Percentiles rank a stretch among this genome's conserved stretches.
These are phyloP conservation scores for Podargus strigoides DNA, from an alignment of 2,797 vertebrate genomes.

Conservation along the genomic window DNA sequence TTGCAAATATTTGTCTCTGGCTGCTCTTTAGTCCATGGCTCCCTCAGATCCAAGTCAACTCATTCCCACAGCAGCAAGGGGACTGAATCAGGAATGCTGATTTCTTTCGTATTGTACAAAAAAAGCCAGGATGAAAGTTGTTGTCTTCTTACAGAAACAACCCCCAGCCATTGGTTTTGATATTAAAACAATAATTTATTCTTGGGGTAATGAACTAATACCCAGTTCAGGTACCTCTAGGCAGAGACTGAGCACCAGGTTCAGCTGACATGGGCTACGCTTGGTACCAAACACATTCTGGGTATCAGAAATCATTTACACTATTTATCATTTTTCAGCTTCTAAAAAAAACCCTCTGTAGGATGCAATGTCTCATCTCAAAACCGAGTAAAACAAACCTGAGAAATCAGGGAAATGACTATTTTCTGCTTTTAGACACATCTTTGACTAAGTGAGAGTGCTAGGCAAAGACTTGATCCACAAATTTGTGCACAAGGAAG, in stretches of 20 bases:
- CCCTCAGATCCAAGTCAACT: not conserved
- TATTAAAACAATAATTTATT: not conserved
- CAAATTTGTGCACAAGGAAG: not conserved
- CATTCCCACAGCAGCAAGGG: not conserved
- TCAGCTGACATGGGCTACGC: fast-evolving
- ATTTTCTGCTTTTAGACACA: not conserved
- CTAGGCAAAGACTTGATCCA: not conserved
- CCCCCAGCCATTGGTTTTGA: not conserved
- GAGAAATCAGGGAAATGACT: not conserved
- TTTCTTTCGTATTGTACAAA: not conserved
- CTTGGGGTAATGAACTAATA: not conserved
- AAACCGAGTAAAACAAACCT: not conserved
- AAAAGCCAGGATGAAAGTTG: not conserved
- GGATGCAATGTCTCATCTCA: not conserved
- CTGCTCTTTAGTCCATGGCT: not conserved
- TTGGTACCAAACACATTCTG: not conserved
- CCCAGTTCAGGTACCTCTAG: not conserved
- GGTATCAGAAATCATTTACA: not conserved
- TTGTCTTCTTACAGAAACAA: not conserved
- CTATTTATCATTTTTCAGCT: not conserved
- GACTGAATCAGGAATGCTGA: not conserved
- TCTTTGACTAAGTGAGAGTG: not conserved
- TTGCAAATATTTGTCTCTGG: not conserved
- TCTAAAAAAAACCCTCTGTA: not conserved
- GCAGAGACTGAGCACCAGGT: not conserved